These are phyloP conservation scores for Xenopus laevis DNA, from an alignment of 2,113 vertebrate genomes.

Conservation along the genomic window DNA sequence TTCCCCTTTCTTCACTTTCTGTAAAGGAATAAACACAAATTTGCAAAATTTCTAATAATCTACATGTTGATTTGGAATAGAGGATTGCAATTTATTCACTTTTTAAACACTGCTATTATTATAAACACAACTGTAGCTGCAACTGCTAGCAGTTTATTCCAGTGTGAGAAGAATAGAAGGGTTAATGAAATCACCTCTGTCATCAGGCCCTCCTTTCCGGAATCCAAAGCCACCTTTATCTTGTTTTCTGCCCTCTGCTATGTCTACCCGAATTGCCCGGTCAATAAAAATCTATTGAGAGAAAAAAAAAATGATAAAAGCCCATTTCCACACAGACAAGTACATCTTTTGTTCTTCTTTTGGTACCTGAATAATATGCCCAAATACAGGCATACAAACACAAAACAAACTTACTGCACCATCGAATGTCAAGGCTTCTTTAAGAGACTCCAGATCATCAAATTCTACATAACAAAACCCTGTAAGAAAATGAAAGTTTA, in stretches of 20 bases:
- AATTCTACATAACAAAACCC: constrained; percentile 99
- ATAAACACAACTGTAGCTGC: too few relatives aligned
- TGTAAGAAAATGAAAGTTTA: constrained; percentile 53
- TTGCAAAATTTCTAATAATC: too few relatives aligned
- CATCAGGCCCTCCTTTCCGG: constrained; percentile 85
- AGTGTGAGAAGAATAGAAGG: too few relatives aligned
- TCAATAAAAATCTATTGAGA: constrained; percentile 77
- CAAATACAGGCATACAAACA: neutral
- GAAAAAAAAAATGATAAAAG: constrained; percentile 31
- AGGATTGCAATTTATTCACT: too few relatives aligned
- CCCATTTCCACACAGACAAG: neutral
- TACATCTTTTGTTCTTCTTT: constrained; percentile 1
- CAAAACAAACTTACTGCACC: constrained; percentile 83
- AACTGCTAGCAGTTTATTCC: too few relatives aligned
- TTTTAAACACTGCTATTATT: too few relatives aligned
- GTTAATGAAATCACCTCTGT: constrained; percentile 76
- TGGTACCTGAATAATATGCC: neutral
- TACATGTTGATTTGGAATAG: too few relatives aligned
- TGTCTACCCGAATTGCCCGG: constrained; percentile 89
- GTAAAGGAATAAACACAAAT: too few relatives aligned
- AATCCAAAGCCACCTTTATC: constrained; percentile 93
- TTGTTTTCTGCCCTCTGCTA: constrained; percentile 93
- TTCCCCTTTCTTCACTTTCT: too few relatives aligned
- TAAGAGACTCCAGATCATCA: constrained; percentile 93
- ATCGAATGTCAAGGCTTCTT: constrained; percentile 93